phyloP scores from a whole-genome alignment of 2,888 invertebrate species.

The Eledone cirrhosa region DNA sequence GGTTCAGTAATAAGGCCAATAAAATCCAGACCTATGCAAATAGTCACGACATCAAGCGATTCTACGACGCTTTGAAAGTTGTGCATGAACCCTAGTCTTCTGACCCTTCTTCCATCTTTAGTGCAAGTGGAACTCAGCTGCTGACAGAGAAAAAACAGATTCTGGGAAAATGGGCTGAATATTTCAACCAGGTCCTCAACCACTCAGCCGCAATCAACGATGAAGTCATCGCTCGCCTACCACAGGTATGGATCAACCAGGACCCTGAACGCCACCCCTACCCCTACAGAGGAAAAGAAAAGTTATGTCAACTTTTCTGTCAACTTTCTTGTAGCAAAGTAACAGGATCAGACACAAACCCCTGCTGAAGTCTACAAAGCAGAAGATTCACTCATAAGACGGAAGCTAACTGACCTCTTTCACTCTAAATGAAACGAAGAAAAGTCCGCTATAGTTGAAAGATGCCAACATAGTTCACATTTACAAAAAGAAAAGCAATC shows the following conservation, averaged over 20 bases:
- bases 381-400: background rate
- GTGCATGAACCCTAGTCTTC: no score
- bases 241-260: slow-evolving; percentile 3
- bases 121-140: background rate
- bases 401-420: no score
- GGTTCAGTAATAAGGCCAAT: no score
- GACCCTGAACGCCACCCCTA: background rate
- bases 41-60: background rate
- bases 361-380: background rate
- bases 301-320: slow-evolving; percentile 17
- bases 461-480: no score
- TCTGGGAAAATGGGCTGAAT: slow-evolving; percentile 8
- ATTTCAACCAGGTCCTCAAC: slow-evolving; percentile 11
- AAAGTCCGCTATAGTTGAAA: no score
- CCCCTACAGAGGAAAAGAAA: no score
- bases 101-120: background rate
- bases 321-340: background rate
- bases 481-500: no score
- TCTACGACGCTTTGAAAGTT: background rate
- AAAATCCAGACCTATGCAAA: no score
- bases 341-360: background rate
- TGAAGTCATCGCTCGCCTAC: slow-evolving; percentile 23
- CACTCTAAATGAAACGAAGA: no score
- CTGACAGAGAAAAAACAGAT: background rate
- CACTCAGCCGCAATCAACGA: slow-evolving; percentile 13